Evolutionary conservation across 2,888 invertebrate species (phyloP).

Genomic region (Pediacus dermestoides): DNA sequence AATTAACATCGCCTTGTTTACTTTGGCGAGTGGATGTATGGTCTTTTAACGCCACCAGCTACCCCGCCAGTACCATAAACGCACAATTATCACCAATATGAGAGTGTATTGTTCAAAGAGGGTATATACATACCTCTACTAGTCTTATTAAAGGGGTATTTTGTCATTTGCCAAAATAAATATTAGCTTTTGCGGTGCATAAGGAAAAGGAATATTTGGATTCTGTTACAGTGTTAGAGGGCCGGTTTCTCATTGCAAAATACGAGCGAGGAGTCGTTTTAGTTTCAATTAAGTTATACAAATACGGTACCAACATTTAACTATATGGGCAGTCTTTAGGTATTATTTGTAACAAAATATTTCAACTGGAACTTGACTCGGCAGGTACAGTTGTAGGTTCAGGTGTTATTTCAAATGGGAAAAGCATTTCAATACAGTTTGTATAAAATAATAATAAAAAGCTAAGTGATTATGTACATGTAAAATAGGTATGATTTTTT

Average conservation of each 20-base stretch:
- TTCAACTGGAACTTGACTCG: no score
- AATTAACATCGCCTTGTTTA: conserved; percentile 19
- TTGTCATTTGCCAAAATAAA: conserved; percentile 35
- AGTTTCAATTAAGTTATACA: conserved; percentile 3
- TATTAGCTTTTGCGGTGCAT: conserved; percentile 32
- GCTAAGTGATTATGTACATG: no score
- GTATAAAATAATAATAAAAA: no score
- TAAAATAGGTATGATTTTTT: no score
- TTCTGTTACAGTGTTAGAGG: not conserved
- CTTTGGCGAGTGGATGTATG: conserved; percentile 15
- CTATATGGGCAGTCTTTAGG: no score
- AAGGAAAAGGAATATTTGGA: conserved; percentile 14
- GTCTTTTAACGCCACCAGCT: conserved; percentile 8
- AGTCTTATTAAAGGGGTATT: conserved; percentile 19
- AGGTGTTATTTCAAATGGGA: no score
- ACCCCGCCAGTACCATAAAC: no score
- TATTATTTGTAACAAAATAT: no score
- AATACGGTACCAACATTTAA: no score
- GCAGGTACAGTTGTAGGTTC: no score
- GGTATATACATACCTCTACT: not conserved
- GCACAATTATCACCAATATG: no score
- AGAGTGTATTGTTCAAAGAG: not conserved
- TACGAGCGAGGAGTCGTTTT: not conserved
- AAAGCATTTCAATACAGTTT: no score
- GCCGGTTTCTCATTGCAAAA: conserved; percentile 1